Conservation (phyloP, 2,113 vertebrate genomes). For the Columba livia region DNA sequence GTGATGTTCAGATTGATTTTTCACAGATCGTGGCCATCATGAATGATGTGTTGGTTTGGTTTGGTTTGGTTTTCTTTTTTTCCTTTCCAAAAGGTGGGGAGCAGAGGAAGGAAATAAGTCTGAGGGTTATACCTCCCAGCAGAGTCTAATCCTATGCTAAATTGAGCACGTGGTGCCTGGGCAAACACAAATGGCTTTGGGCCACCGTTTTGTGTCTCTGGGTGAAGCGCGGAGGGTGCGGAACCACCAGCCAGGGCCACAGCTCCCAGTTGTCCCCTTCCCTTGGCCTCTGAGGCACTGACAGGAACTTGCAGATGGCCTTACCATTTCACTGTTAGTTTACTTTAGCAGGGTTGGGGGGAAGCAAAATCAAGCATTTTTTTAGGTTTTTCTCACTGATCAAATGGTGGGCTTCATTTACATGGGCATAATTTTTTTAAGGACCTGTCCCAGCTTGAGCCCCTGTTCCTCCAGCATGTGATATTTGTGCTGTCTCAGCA, state of each 20-base stretch:
- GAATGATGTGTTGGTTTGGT: neutral
- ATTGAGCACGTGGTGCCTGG: no score
- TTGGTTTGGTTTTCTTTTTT: neutral
- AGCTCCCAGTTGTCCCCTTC: neutral
- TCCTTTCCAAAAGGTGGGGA: neutral
- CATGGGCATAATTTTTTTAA: neutral
- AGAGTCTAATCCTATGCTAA: neutral
- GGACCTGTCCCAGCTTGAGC: neutral
- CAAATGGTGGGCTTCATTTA: neutral
- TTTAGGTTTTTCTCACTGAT: neutral
- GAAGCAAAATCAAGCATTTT: neutral
- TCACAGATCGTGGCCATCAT: neutral
- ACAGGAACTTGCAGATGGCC: neutral
- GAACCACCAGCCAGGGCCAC: neutral
- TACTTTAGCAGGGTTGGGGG: rapidly evolving
- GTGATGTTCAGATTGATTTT: constrained; percentile 21
- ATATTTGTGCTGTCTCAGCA: neutral
- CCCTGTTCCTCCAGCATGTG: neutral
- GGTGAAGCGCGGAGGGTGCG: rapidly evolving
- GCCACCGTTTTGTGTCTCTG: neutral
- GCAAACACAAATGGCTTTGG: rapidly evolving
- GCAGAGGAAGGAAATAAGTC: neutral
- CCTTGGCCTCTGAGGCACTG: neutral
- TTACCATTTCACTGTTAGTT: neutral
- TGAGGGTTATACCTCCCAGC: neutral